phyloP scores from a whole-genome alignment of 2,888 invertebrate species.

The Apotomis turbidana region DNA sequence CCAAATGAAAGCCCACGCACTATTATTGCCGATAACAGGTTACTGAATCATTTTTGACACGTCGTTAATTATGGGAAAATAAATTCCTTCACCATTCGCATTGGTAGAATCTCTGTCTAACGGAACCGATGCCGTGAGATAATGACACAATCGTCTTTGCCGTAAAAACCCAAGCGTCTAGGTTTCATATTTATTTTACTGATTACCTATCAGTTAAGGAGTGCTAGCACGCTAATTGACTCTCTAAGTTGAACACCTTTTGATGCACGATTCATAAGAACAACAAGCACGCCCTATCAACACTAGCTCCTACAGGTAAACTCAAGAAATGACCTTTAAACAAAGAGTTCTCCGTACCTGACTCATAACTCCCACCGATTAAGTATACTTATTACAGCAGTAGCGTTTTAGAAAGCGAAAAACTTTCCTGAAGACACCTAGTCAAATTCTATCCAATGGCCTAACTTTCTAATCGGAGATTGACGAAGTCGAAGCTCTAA shows the following conservation, averaged over 20 bases:
- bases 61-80: conserved; percentile 17
- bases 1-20: conserved; percentile 2
- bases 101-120: conserved; percentile 18
- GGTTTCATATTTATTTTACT: conserved; percentile 23
- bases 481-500: conserved; percentile 1
- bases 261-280: background rate
- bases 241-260: conserved; percentile 1
- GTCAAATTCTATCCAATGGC: conserved; percentile 25
- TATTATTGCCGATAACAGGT: conserved; percentile 15
- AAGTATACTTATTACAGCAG: background rate
- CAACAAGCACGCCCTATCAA: conserved; percentile 9
- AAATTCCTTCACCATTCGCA: conserved; percentile 16
- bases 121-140: conserved; percentile 35
- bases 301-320: conserved; percentile 2
- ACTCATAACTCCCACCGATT: conserved; percentile 19
- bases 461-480: conserved; percentile 34
- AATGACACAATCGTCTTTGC: conserved; percentile 28
- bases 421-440: conserved; percentile 17
- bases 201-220: conserved; percentile 19
- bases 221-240: conserved; percentile 20
- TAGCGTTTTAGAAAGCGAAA: conserved; percentile 30
- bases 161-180: conserved; percentile 28
- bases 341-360: conserved; percentile 19
- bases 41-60: conserved; percentile 15
- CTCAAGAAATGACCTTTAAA: conserved; percentile 10